Conservation (phyloP, 2,888 invertebrate genomes). For the Synergus japonicus region DNA sequence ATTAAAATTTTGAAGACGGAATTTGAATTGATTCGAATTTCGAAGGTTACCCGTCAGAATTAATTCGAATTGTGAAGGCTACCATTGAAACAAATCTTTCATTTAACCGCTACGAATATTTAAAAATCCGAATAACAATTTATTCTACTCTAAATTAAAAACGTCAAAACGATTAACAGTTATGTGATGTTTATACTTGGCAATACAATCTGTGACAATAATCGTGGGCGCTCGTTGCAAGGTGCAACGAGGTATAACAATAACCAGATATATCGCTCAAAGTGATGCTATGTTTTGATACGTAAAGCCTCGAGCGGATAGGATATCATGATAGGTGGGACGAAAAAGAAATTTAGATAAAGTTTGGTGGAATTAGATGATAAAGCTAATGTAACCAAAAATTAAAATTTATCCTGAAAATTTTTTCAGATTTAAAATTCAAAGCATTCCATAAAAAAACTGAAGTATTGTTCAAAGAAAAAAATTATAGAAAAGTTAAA, state of each 20-base stretch:
- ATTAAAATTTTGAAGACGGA: no score
- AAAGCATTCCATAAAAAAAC: no score
- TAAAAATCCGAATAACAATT: neutral
- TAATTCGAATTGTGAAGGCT: neutral
- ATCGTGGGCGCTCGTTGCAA: neutral
- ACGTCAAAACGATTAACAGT: neutral
- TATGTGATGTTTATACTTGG: neutral
- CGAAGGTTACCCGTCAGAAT: no score
- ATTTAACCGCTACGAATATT: neutral
- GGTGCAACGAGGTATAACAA: neutral
- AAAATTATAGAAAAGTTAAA: neutral
- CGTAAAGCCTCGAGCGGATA: neutral
- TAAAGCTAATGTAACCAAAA: neutral
- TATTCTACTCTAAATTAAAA: neutral
- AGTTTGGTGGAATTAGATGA: neutral
- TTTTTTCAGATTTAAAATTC: no score
- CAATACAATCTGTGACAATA: neutral
- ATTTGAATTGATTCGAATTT: no score
- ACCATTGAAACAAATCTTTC: accelerated
- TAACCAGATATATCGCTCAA: neutral
- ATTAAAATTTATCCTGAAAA: no score
- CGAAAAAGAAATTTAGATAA: neutral
- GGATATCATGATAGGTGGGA: neutral
- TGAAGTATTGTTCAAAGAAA: no score
- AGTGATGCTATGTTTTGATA: neutral